Conservation (phyloP, 2,888 invertebrate genomes). For the Gymnoscelis rufifasciata region DNA sequence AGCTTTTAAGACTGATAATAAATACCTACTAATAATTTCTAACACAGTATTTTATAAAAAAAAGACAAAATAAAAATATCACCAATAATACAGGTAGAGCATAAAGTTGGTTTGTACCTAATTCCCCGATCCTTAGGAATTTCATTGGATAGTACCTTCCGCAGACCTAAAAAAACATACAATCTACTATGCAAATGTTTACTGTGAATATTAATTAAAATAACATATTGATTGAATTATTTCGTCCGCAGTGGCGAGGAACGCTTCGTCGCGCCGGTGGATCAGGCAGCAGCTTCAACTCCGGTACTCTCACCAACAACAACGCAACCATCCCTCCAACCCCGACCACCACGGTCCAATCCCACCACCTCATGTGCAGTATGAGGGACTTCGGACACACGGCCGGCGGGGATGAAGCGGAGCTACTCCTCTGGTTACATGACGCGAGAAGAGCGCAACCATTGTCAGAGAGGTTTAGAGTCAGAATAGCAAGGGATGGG, state of each 20-base stretch:
- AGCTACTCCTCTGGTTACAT: conserved; percentile 91
- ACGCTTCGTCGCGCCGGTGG: conserved; percentile 69
- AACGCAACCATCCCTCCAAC: conserved; percentile 24
- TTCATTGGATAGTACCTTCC: too few relatives aligned
- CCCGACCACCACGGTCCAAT: conserved; percentile 54
- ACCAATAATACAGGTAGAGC: too few relatives aligned
- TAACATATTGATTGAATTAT: background rate
- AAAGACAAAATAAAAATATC: too few relatives aligned
- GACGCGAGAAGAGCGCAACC: conserved; percentile 88
- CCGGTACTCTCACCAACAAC: conserved; percentile 61
- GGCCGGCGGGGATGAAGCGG: conserved; percentile 93
- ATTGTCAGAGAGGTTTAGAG: conserved; percentile 92
- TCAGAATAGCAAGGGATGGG: conserved; percentile 92
- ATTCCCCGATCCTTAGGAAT: too few relatives aligned
- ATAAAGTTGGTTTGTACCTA: too few relatives aligned
- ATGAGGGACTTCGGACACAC: conserved; percentile 90
- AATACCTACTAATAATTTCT: too few relatives aligned
- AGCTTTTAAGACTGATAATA: too few relatives aligned
- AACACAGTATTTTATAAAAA: too few relatives aligned
- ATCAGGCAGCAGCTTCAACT: conserved; percentile 70
- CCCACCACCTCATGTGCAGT: conserved; percentile 87
- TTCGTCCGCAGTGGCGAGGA: conserved; percentile 61
- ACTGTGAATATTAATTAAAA: too few relatives aligned
- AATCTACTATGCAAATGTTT: too few relatives aligned
- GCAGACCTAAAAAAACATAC: too few relatives aligned